Evolutionary conservation across 2,113 vertebrate genomes (phyloP), one percentile per base, ranked within the genome.

Genomic region (Antechinus flavipes): DNA sequence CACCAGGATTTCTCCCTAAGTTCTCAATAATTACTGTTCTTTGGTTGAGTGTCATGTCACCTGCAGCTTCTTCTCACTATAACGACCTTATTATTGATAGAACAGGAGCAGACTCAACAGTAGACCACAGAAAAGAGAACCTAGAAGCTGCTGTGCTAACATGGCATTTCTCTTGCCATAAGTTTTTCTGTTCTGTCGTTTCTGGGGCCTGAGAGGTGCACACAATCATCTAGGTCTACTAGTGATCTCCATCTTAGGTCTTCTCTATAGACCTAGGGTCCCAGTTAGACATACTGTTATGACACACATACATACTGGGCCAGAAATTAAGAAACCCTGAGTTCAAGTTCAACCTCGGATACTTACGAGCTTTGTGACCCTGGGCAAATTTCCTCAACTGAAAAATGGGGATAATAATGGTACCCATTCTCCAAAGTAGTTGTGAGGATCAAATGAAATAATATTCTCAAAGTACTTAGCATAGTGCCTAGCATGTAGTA

Each of bases 21-120:
- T 42, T 42, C 68, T 35, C 42, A n/a, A 22, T n/a, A 22, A n/a
- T 4, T 6, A 23, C 19, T 97, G 91, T 93, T 97, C 95, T 27
- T 23, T 8, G 2, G 42, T 55, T 0, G 8, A 89, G 55, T 24
- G 24, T 92, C 84, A 90, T 89, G 84, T 47, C 53, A n/a, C 47
- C 91, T 9, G 52, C 10, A 12, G 30, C 49, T 50, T 46, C 35
- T 93, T 90, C 91, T 91, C 90, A 53, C 54, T 68, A 5, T 35
- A 61, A 25, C 58, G 0, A 58, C 56, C 25, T 58, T 27, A 27
- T 10, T 68, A 35, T 76, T n/a, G 61, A 42, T 0, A 42, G n/a
- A 84, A 84, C 16, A 22, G n/a, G n/a, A 84, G n/a, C 16, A 42
- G 2, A 84, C 19, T 68, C n/a, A 19, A n/a, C 4, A 76, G 35